These are phyloP conservation scores for Melolontha melolontha DNA, from an alignment of 2,888 invertebrate genomes.

Conservation along the genomic window DNA sequence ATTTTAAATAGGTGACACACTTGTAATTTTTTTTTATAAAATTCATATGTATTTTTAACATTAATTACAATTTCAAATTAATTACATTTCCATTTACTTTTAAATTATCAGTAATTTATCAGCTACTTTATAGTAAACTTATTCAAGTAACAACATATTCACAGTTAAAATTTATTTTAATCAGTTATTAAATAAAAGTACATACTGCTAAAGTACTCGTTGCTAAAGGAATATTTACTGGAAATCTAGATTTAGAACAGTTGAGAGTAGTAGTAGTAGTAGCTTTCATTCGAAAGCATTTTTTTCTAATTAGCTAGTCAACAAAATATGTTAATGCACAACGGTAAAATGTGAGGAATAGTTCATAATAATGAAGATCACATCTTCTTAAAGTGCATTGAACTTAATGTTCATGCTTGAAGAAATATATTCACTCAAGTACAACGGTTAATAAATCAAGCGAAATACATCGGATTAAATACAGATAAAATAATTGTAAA, in stretches of 20 bases:
- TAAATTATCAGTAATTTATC: too few species aligned
- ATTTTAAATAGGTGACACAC: too few species aligned
- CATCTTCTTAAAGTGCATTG: constrained; percentile 33
- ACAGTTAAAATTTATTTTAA: too few species aligned
- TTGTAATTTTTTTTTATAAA: too few species aligned
- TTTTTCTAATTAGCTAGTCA: constrained; percentile 22
- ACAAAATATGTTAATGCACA: constrained; percentile 12
- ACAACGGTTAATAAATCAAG: neutral
- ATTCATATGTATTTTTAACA: too few species aligned
- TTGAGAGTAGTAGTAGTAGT: constrained; percentile 2
- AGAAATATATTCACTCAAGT: constrained; percentile 3
- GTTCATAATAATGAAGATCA: constrained; percentile 1
- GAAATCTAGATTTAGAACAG: constrained; percentile 12
- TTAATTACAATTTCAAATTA: too few species aligned
- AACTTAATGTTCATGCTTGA: constrained; percentile 41
- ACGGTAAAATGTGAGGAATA: constrained; percentile 17
- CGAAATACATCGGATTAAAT: neutral
- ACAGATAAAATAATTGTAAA: constrained; percentile 5
- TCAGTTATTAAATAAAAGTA: too few species aligned
- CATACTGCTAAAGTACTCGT: too few species aligned
- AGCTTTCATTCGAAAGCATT: constrained; percentile 28
- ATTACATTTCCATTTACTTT: too few species aligned
- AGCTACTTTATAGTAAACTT: too few species aligned
- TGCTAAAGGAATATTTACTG: too few species aligned
- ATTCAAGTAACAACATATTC: too few species aligned